phyloP scores from a whole-genome alignment of 1,140 invertebrate species.

The Delia radicum region DNA sequence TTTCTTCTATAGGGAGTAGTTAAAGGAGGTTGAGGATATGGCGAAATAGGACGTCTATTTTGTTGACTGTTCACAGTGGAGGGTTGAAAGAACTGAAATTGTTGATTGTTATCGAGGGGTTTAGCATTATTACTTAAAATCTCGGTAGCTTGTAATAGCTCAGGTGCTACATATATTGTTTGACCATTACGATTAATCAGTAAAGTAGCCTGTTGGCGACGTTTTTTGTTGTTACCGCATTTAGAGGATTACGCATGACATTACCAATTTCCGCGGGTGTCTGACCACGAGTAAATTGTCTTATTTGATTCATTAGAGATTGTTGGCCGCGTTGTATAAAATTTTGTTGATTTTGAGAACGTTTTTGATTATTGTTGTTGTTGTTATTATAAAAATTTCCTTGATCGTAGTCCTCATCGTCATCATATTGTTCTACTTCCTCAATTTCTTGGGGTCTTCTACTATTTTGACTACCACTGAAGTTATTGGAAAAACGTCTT shows the following conservation, averaged over 20 bases:
- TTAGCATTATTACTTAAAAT: too few relatives aligned
- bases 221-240: background rate
- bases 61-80: too few relatives aligned
- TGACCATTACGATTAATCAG: constrained; percentile 49
- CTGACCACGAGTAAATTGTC: constrained; percentile 46
- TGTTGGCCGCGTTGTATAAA: constrained; percentile 49
- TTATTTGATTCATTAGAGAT: constrained; percentile 46
- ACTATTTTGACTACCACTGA: background rate
- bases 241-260: constrained; percentile 31
- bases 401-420: constrained; percentile 5
- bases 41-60: background rate
- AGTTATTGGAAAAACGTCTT: background rate
- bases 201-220: constrained; percentile 39
- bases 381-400: too few relatives aligned
- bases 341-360: constrained; percentile 39
- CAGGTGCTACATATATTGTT: constrained; percentile 45
- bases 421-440: constrained; percentile 33
- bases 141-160: constrained; percentile 32
- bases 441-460: constrained; percentile 26
- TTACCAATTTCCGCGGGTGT: constrained; percentile 37
- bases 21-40: constrained; percentile 42
- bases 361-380: constrained; percentile 28
- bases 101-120: too few relatives aligned
- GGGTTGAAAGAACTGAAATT: too few relatives aligned
- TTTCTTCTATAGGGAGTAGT: constrained; percentile 43